Evolutionary conservation across 1,140 invertebrate species (phyloP).

Genomic region (Xylocopa sonorina): DNA sequence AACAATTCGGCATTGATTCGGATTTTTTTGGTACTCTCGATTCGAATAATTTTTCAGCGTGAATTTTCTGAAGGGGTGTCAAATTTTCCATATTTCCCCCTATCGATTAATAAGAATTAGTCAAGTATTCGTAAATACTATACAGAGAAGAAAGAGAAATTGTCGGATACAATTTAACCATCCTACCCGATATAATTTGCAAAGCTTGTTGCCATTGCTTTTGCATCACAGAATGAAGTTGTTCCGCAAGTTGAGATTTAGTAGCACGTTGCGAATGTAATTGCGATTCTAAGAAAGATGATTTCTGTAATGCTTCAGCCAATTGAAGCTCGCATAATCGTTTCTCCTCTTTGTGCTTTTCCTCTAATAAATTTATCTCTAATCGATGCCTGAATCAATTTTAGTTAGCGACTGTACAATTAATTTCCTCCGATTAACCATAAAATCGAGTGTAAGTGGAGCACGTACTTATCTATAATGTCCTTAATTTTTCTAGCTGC

Average conservation of each 20-base stretch:
- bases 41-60: conserved; percentile 75
- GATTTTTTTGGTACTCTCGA: conserved; percentile 65
- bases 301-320: conserved; percentile 85
- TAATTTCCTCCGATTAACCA: no score
- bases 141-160: no score
- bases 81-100: conserved; percentile 75
- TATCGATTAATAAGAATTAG: conserved; percentile 28
- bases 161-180: no score
- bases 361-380: conserved; percentile 88
- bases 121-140: no score
- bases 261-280: conserved; percentile 82
- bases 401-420: neutral
- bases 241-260: conserved; percentile 86
- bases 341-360: conserved; percentile 89
- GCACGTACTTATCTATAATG: conserved; percentile 88
- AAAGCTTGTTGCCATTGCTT: conserved; percentile 90
- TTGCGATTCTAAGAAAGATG: conserved; percentile 84
- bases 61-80: conserved; percentile 69
- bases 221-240: conserved; percentile 90
- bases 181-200: conserved; percentile 85
- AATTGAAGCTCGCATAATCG: conserved; percentile 86
- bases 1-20: conserved; percentile 69
- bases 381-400: conserved; percentile 84
- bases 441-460: neutral
- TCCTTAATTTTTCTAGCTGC: conserved; percentile 87